A percentile compares a stretch with the other conserved stretches of the same genome.
phyloP scores from a whole-genome alignment of 2,113 vertebrate species.

The Alethe diademata region DNA sequence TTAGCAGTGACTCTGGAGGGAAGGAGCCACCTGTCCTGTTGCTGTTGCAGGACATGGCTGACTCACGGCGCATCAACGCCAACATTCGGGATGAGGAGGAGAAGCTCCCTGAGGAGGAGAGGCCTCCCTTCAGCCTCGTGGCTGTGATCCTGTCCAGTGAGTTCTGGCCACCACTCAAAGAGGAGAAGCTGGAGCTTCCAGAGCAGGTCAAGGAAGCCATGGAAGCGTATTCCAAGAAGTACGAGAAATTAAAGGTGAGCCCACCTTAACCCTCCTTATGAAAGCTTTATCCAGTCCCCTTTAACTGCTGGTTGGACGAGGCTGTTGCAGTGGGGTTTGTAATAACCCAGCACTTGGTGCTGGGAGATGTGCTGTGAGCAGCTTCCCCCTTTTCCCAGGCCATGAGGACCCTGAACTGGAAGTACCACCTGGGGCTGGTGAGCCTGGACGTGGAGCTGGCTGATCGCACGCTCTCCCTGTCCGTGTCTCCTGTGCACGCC shows the following conservation, averaged over 20 bases:
- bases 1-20: neutral
- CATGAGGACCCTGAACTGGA: conserved; percentile 98
- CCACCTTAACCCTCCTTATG: neutral
- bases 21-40: neutral
- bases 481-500: conserved; percentile 90
- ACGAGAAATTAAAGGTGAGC: conserved; percentile 94
- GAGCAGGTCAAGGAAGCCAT: conserved; percentile 84
- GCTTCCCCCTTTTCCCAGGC: conserved; percentile 75
- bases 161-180: conserved; percentile 97
- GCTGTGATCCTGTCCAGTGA: conserved; percentile 93
- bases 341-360: fast-evolving
- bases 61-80: conserved; percentile 91
- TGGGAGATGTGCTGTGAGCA: neutral
- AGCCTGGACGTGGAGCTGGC: conserved; percentile 93
- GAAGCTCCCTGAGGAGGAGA: conserved; percentile 83
- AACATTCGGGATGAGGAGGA: conserved; percentile 94
- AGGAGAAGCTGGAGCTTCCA: conserved; percentile 95
- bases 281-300: neutral
- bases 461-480: conserved; percentile 88
- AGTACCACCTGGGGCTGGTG: conserved; percentile 92
- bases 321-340: fast-evolving
- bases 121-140: conserved; percentile 81
- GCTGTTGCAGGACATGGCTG: conserved; percentile 88
- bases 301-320: neutral
- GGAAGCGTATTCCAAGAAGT: conserved; percentile 91